A percentile compares a stretch with the other conserved stretches of the same genome.
Evolutionary conservation across 1,140 invertebrate species (phyloP).

Genomic region (Drosophila ohnishii): DNA sequence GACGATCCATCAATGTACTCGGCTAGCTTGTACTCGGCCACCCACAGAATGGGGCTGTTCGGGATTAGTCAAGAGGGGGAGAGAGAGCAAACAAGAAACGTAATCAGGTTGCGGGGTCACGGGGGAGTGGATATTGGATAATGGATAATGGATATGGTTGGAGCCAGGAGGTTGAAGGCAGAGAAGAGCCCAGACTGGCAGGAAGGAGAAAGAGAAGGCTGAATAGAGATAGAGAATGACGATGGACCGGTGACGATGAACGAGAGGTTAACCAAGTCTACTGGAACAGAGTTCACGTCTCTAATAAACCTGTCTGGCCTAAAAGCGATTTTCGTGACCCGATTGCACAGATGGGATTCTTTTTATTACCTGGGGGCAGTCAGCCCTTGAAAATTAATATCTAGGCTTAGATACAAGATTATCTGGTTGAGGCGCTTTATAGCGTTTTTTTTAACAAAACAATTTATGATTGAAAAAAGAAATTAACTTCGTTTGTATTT

Average conservation of each 20-base stretch:
- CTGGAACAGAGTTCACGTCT: constrained; percentile 2
- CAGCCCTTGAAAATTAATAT: neutral
- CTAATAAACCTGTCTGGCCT: constrained; percentile 5
- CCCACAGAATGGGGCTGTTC: constrained; percentile 89
- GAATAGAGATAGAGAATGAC: constrained; percentile 6
- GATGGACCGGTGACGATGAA: constrained; percentile 17
- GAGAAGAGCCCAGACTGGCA: constrained; percentile 17
- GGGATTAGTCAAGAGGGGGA: constrained; percentile 23
- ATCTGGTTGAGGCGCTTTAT: neutral
- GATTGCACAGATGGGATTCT: neutral
- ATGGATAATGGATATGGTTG: constrained; percentile 33
- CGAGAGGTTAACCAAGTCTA: constrained; percentile 10
- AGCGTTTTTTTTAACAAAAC: neutral
- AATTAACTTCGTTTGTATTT: neutral
- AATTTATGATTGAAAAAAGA: neutral
- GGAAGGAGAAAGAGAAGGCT: constrained; percentile 6
- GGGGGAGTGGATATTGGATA: constrained; percentile 41
- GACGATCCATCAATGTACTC: constrained; percentile 88
- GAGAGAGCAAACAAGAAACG: constrained; percentile 62
- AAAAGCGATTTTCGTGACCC: constrained; percentile 1
- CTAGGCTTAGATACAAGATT: neutral
- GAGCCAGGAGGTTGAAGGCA: constrained; percentile 8
- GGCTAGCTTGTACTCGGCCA: constrained; percentile 88
- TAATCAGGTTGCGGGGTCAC: constrained; percentile 55
- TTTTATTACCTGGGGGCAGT: neutral